These are phyloP conservation scores for Zoanthus gigantus DNA, from an alignment of 92 coral and sea anemone species.

Conservation along the genomic window DNA sequence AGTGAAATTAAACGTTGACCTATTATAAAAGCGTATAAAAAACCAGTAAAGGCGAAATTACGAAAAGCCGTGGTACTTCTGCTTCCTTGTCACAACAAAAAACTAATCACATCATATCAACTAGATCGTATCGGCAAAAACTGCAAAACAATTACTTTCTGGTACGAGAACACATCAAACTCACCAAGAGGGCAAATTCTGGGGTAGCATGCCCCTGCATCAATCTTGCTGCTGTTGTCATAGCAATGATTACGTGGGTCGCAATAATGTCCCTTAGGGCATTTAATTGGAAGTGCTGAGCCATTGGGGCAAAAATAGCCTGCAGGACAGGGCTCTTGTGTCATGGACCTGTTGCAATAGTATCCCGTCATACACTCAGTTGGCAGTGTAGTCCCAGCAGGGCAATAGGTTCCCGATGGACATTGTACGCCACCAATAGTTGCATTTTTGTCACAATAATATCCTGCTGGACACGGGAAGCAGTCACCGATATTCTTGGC, in stretches of 20 bases:
- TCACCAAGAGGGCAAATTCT: conserved; percentile 87
- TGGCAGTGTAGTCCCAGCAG: conserved; percentile 84
- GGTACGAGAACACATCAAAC: background rate
- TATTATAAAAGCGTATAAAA: too few relatives aligned
- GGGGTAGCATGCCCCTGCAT: conserved; percentile 91
- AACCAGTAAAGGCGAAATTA: too few relatives aligned
- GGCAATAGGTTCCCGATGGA: conserved; percentile 89
- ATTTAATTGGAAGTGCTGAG: conserved; percentile 75
- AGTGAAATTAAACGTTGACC: too few relatives aligned
- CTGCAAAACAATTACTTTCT: too few relatives aligned
- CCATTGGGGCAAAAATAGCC: conserved; percentile 89
- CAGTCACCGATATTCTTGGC: conserved; percentile 85
- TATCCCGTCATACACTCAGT: conserved; percentile 83
- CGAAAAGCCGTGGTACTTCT: too few relatives aligned
- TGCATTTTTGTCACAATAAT: conserved; percentile 81
- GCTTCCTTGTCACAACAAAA: too few relatives aligned
- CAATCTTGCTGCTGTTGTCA: conserved; percentile 48
- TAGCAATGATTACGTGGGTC: conserved; percentile 80
- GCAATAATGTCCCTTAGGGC: conserved; percentile 91
- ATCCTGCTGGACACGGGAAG: conserved; percentile 90
- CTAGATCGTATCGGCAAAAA: too few relatives aligned
- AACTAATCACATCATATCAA: too few relatives aligned
- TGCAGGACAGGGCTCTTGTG: conserved; percentile 85
- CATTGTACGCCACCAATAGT: conserved; percentile 84
- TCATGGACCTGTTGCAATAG: conserved; percentile 85